These are phyloP conservation scores for Callopanchax toddi DNA, from an alignment of 2,113 vertebrate genomes.

Conservation along the genomic window DNA sequence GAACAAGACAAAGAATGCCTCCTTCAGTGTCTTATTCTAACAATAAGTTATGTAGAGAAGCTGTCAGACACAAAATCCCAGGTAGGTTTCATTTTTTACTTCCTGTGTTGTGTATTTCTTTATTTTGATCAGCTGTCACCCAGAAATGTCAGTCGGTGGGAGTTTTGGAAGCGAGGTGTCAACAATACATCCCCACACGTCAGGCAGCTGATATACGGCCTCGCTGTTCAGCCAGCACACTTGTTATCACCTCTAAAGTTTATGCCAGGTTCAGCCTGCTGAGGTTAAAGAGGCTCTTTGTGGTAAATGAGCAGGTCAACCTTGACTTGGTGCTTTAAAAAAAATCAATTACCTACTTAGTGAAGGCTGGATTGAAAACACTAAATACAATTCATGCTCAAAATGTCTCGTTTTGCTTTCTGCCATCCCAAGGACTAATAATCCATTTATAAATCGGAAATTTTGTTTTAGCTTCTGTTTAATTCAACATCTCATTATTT, in stretches of 20 bases:
- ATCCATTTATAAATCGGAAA: not conserved
- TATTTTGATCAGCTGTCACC: slow-evolving; percentile 15
- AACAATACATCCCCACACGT: slow-evolving; percentile 1
- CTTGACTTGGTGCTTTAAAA: slow-evolving; percentile 33
- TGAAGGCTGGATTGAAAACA: slow-evolving; percentile 19
- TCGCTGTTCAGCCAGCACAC: not conserved
- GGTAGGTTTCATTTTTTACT: not conserved
- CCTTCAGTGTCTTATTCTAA: slow-evolving; percentile 1
- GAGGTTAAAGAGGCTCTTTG: slow-evolving; percentile 8
- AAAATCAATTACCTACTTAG: slow-evolving; percentile 50
- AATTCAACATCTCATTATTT: slow-evolving; percentile 7
- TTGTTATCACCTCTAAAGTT: slow-evolving; percentile 9
- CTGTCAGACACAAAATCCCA: not conserved
- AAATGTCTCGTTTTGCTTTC: not conserved
- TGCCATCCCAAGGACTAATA: not conserved
- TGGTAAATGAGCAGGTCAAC: slow-evolving; percentile 40
- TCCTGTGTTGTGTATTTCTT: slow-evolving; percentile 1
- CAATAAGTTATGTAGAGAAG: not conserved
- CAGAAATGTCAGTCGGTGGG: not conserved
- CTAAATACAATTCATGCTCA: slow-evolving; percentile 19
- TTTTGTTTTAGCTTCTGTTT: not conserved
- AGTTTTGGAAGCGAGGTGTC: not conserved
- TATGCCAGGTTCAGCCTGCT: slow-evolving; percentile 5
- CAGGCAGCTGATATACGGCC: not conserved
- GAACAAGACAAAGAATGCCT: not conserved